These are phyloP conservation scores for Limnephilus marmoratus DNA, from an alignment of 2,888 invertebrate species.

Conservation along the genomic window DNA sequence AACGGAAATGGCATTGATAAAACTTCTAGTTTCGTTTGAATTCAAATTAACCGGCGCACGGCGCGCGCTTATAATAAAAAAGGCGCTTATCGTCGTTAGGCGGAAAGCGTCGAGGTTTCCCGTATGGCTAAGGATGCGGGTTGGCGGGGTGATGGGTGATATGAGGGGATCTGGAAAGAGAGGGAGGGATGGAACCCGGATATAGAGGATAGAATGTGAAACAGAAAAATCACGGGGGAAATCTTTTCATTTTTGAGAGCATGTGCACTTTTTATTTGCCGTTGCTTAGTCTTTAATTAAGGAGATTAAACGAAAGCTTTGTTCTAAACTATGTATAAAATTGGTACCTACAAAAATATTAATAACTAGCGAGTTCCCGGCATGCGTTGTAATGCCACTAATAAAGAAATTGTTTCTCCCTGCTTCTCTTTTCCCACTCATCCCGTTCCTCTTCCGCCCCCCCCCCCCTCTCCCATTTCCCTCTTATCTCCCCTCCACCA, in stretches of 20 bases:
- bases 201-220: background rate
- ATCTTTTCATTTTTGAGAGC: background rate
- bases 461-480: too few relatives aligned
- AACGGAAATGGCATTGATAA: background rate
- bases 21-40: background rate
- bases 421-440: too few relatives aligned
- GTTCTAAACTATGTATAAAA: background rate
- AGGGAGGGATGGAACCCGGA: background rate
- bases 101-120: conserved; percentile 25
- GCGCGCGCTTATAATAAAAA: background rate
- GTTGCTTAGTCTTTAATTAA: background rate
- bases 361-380: too few relatives aligned
- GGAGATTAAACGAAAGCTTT: background rate
- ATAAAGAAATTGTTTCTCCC: too few relatives aligned
- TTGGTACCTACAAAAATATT: background rate
- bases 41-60: conserved; percentile 25
- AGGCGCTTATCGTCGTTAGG: conserved; percentile 28
- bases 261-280: background rate
- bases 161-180: too few relatives aligned
- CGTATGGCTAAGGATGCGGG: background rate
- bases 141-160: background rate
- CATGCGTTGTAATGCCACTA: too few relatives aligned
- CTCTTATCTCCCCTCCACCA: too few relatives aligned
- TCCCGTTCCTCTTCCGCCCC: too few relatives aligned
- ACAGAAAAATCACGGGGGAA: background rate